A percentile compares a stretch with the other conserved stretches of the same genome.
Conservation (phyloP, 2,888 invertebrate genomes). For the Polymixis lichenea region DNA sequence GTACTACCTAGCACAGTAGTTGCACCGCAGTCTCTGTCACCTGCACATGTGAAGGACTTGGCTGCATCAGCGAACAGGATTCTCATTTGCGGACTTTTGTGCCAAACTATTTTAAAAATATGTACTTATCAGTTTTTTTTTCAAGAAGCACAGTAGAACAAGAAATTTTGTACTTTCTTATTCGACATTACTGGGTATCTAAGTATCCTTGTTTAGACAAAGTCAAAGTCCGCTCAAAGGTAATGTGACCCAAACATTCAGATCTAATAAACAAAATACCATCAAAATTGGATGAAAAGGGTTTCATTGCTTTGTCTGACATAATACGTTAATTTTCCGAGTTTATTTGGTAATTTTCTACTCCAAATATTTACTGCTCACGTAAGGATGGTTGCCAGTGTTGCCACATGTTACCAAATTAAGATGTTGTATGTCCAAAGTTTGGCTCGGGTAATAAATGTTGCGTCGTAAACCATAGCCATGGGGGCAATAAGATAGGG, state of each 20-base stretch:
- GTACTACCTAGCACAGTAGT: not conserved
- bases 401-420: slow-evolving; percentile 47
- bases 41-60: too few relatives aligned
- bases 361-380: slow-evolving; percentile 24
- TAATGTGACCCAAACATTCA: not conserved
- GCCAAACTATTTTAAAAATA: too few relatives aligned
- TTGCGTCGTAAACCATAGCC: slow-evolving; percentile 47
- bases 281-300: slow-evolving; percentile 21
- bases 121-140: too few relatives aligned
- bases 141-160: too few relatives aligned
- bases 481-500: slow-evolving; percentile 30
- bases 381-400: slow-evolving; percentile 18
- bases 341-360: slow-evolving; percentile 28
- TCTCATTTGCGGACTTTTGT: too few relatives aligned
- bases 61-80: too few relatives aligned
- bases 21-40: too few relatives aligned
- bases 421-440: slow-evolving; percentile 45
- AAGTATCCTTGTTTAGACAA: not conserved
- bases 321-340: slow-evolving; percentile 31
- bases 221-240: not conserved
- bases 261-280: slow-evolving; percentile 2
- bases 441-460: slow-evolving; percentile 44
- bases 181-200: not conserved
- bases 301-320: slow-evolving; percentile 4
- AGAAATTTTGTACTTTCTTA: not conserved